These are phyloP conservation scores for Lasioglossum vierecki DNA, from an alignment of 2,888 invertebrate genomes.

Conservation along the genomic window DNA sequence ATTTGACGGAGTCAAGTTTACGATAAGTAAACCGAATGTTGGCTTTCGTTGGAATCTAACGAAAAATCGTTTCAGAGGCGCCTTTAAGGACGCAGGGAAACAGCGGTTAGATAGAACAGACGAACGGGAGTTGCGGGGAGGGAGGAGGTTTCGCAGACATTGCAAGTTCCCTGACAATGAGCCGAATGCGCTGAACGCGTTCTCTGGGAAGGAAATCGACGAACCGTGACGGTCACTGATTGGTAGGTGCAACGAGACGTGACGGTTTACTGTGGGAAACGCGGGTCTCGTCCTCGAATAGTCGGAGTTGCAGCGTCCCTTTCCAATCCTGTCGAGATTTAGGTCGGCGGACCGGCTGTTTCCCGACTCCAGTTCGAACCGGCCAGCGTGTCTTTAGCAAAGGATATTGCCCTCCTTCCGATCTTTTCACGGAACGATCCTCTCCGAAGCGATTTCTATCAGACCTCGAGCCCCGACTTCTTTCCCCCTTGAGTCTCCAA, in stretches of 20 bases:
- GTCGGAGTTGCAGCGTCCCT: slow-evolving; percentile 26
- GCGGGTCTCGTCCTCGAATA: slow-evolving; percentile 1
- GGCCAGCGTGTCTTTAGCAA: slow-evolving; percentile 21
- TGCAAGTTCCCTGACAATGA: slow-evolving; percentile 18
- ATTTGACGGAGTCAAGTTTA: background rate
- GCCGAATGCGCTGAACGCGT: slow-evolving; percentile 46
- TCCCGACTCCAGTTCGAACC: slow-evolving; percentile 33
- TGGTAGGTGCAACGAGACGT: slow-evolving; percentile 46
- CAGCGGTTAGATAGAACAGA: too few species aligned
- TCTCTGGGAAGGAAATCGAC: slow-evolving; percentile 33
- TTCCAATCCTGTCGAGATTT: slow-evolving; percentile 43
- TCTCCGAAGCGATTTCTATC: background rate
- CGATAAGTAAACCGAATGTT: background rate
- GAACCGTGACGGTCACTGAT: slow-evolving; percentile 53
- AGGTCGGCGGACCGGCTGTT: slow-evolving; percentile 37
- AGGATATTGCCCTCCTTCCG: slow-evolving; percentile 24
- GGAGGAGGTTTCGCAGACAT: slow-evolving; percentile 34
- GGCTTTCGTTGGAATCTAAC: background rate
- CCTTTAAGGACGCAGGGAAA: background rate
- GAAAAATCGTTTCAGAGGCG: background rate
- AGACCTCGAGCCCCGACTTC: background rate
- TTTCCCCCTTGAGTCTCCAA: background rate
- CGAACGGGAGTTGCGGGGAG: background rate
- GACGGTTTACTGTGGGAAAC: slow-evolving; percentile 31
- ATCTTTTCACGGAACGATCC: background rate